Evolutionary conservation across 2,797 vertebrate species (phyloP).

Genomic region (Eospalax fontanierii): DNA sequence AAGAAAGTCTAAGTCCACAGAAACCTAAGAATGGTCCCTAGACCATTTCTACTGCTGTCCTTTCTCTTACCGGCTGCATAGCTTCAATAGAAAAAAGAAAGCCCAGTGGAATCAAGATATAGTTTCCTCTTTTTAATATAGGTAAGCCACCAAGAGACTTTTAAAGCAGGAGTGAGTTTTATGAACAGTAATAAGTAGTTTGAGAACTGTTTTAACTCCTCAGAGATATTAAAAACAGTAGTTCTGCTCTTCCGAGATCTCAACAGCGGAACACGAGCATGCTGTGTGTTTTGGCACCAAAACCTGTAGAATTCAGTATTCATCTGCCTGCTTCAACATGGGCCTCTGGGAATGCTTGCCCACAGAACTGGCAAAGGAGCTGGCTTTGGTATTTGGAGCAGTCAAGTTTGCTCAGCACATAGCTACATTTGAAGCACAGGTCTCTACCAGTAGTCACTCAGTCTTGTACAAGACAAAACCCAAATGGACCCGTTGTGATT

Average conservation of each 20-base stretch:
- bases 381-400: not conserved
- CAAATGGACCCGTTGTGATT: not conserved
- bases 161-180: conserved; percentile 70
- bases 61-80: conserved; percentile 24
- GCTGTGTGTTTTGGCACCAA: conserved; percentile 77
- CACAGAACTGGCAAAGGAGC: conserved; percentile 18
- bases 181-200: conserved; percentile 71
- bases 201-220: conserved; percentile 74
- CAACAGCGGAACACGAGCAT: conserved; percentile 22
- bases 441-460: not conserved
- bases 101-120: conserved; percentile 7
- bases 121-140: conserved; percentile 64
- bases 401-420: not conserved
- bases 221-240: conserved; percentile 68
- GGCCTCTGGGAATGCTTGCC: conserved; percentile 68
- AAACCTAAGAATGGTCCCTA: not conserved
- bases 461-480: not conserved
- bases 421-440: not conserved
- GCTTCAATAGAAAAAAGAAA: conserved; percentile 67
- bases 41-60: not conserved
- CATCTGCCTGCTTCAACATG: conserved; percentile 70
- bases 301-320: conserved; percentile 66
- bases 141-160: conserved; percentile 67
- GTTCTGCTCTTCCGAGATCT: conserved; percentile 66
- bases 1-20: not conserved